Base-by-base conservation (phyloP, 2,888 invertebrate genomes). In the Cheilosia soror region DNA sequence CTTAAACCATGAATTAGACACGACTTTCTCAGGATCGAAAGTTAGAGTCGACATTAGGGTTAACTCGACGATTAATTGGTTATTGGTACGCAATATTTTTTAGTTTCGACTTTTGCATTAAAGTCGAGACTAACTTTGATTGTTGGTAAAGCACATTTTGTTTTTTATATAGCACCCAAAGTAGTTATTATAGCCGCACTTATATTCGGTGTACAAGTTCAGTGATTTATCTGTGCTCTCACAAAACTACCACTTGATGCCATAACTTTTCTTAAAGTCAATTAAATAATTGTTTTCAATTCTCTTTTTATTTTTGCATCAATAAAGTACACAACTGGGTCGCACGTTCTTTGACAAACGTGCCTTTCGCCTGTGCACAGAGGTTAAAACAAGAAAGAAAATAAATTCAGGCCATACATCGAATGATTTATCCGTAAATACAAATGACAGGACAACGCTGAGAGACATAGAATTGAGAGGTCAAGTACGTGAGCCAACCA, bases 201-300 rank as follows among this genome's bases (percentile, higher is more conserved):
- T 37, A 2, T 11, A 7, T 9, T 2, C 7, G n/a, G 29, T 13
- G 6, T 15, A n/a, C n/a, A n/a, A n/a, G n/a, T n/a, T n/a, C n/a
- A n/a, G n/a, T n/a, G n/a, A n/a, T n/a, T 25, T 37, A 58, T 40
- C 37, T 13, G 37, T 25, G 37, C 5, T 58, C 33, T 37, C 53
- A 6, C 53, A 55, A 11, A 55, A 55, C 25, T 31, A 31, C 33
- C 27, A 58, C 11, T 58, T 25, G 58, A 31, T 63, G 11, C 11
- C 31, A 47, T 47, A 63, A 33, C 47, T 31, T 66, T 53, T 15
- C 29, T 13, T 40, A 40, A 40, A 53, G 29, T 53, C 20, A 68
- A 68, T 68, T 44, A 57, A 57, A 57, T 44, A 57, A 68, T 31
- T 44, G 42, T 42, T 60, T 47, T 49, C 29, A 29, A 37, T 40